Percentiles rank a stretch among this genome's conserved stretches.
Conservation (phyloP, 2,113 vertebrate genomes). For the Rhinichthys klamathensis region DNA sequence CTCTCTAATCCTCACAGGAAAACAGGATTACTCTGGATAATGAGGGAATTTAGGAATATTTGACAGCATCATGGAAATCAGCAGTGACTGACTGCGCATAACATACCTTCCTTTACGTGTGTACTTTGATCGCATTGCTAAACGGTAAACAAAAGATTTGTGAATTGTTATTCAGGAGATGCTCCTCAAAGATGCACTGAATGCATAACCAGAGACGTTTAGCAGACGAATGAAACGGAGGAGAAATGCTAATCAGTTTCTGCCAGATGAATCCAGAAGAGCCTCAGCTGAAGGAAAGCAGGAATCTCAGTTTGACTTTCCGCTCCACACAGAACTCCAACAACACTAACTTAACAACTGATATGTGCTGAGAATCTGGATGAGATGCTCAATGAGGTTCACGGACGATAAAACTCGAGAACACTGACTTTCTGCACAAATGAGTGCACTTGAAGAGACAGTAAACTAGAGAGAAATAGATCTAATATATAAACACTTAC, state of each 20-base stretch:
- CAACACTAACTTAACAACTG: background rate
- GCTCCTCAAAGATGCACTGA: background rate
- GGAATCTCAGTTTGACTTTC: no score
- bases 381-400: background rate
- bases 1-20: background rate
- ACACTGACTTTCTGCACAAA: background rate
- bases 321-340: no score
- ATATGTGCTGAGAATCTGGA: background rate
- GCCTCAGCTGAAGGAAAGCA: no score
- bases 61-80: background rate
- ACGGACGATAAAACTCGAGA: background rate
- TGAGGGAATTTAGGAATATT: background rate
- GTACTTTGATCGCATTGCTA: conserved; percentile 1
- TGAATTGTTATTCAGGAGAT: background rate
- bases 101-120: background rate
- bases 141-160: background rate
- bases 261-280: no score
- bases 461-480: background rate
- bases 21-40: conserved; percentile 6
- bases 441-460: background rate
- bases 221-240: background rate
- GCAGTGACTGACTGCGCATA: background rate
- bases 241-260: no score
- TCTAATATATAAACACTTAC: no score
- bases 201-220: conserved; percentile 17